Base-by-base conservation (phyloP, 1,140 invertebrate species). In the Micrasema longulum region DNA sequence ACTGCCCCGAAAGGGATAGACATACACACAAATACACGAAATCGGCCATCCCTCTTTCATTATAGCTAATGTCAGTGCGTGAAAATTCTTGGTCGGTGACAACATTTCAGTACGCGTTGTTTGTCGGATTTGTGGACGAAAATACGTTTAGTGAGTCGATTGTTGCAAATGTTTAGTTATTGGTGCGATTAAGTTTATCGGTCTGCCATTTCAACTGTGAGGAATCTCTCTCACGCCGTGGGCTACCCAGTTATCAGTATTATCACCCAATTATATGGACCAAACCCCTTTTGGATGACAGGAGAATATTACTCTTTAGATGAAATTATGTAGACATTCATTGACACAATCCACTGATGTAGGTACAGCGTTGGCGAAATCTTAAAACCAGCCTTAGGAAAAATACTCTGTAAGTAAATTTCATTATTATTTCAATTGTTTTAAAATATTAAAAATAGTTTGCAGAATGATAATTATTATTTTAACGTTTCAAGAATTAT, bases 201-300 rank as follows among this genome's bases (percentile, higher is more conserved):
- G 22, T 66, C 31, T 52, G 45, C 12, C 18, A 1, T 20, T 14
- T 20, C n/a, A 31, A 47, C 43, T 47, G n/a, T n/a, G n/a, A n/a
- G 50, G 36, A 35, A n/a, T 18, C 31, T 10, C 31, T 9, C 53
- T 31, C 36, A 14, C 14, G 11, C 16, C 16, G 35, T 23, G 36
- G 10, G 20, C 14, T 36, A 14, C 26, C n/a, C 47, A 10, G 26
- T 38, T 48, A 35, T 64, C 62, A 64, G 41, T 47, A 57, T 36
- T 36, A 57, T 47, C 53, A 57, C 26, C n/a, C 53, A 43, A 43
- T 16, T 52, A 16, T 48, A 66, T 38, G 63, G 35, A 66, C 63
- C 63, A 66, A 66, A 66, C 63, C 63, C 63, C 63, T 66, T 66
- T 66, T 50, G 26, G 26, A 20, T 66, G 63, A 66, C 63, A 66